These are phyloP conservation scores for Pseudolaguvia tuberculata DNA, from an alignment of 2,113 vertebrate genomes.

Conservation along the genomic window DNA sequence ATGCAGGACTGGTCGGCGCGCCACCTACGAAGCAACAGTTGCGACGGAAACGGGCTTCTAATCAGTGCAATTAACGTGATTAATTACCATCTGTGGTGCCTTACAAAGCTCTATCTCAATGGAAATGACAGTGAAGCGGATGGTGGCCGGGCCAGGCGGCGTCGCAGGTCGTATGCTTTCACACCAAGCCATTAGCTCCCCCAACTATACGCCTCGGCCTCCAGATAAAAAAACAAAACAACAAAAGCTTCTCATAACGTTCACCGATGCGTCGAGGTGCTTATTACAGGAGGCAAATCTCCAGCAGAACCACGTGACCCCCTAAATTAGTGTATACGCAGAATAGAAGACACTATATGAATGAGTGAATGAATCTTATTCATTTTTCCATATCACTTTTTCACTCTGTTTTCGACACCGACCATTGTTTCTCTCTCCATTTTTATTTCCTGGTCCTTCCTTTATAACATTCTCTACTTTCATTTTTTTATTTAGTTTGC, in stretches of 20 bases:
- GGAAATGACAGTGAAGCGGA: conserved; percentile 13
- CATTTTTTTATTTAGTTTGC: too few species aligned
- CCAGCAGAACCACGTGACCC: too few species aligned
- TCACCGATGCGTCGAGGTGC: not conserved
- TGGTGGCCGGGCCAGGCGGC: not conserved
- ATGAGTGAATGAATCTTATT: too few species aligned
- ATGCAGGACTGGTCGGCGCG: too few species aligned
- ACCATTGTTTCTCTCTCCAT: not conserved
- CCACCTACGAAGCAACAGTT: conserved; percentile 30
- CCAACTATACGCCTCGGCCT: not conserved
- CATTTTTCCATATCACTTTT: not conserved
- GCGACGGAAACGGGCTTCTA: conserved; percentile 42
- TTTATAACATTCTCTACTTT: not conserved
- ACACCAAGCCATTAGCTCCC: not conserved
- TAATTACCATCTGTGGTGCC: conserved; percentile 44
- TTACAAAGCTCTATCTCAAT: conserved; percentile 7
- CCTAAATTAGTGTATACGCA: too few species aligned
- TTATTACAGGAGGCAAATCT: not conserved
- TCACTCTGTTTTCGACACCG: not conserved
- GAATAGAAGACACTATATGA: too few species aligned
- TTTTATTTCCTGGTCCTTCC: not conserved
- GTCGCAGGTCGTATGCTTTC: not conserved
- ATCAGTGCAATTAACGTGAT: conserved; percentile 45
- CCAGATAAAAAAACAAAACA: not conserved
- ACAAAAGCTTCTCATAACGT: conserved; percentile 25